Conservation (phyloP, 2,113 vertebrate species). For the Neolamprologus tretocephalus region DNA sequence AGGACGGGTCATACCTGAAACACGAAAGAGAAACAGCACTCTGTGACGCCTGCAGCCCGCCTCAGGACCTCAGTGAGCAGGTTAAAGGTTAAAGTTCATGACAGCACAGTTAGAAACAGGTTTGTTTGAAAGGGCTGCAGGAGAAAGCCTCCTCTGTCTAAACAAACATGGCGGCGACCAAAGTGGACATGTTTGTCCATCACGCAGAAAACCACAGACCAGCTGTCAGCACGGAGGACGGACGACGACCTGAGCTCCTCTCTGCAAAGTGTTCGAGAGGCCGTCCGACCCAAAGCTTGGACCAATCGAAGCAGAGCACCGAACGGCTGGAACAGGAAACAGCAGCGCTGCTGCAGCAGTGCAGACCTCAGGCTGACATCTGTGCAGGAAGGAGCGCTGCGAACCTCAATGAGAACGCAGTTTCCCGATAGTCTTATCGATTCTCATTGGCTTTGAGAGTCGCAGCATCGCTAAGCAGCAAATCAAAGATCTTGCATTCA, state of each 20-base stretch:
- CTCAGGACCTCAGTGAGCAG: neutral
- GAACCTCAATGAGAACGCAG: neutral
- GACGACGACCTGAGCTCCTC: rapidly evolving
- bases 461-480: neutral
- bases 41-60: neutral
- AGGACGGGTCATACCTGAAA: neutral
- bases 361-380: neutral
- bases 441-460: neutral
- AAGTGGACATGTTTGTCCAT: neutral
- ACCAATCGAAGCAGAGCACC: neutral
- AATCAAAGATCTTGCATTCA: neutral
- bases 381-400: neutral
- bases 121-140: neutral
- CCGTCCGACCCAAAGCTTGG: neutral
- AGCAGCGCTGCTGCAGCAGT: neutral
- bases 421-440: rapidly evolving
- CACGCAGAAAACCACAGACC: neutral
- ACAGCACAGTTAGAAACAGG: neutral
- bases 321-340: neutral
- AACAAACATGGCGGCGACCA: neutral
- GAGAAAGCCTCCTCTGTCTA: neutral
- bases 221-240: neutral
- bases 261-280: neutral
- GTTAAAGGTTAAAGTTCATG: neutral
- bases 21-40: rapidly evolving